Percentiles rank a stretch among this genome's conserved stretches.
Evolutionary conservation across 2,888 invertebrate species (phyloP).

Genomic region (Heteromurus nitidus): DNA sequence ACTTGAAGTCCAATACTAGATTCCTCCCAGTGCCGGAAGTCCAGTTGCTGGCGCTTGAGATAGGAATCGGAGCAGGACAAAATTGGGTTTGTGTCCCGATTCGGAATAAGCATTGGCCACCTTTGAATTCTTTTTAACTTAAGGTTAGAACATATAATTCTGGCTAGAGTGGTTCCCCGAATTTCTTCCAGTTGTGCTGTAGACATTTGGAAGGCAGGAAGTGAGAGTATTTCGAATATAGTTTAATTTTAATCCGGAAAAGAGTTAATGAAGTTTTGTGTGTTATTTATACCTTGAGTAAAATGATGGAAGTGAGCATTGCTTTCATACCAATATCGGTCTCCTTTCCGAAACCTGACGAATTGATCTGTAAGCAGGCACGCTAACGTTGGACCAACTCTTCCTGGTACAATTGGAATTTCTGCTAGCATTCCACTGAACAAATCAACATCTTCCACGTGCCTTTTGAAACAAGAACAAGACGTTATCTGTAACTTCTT

Average conservation of each 20-base stretch:
- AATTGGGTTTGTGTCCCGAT: slow-evolving; percentile 78
- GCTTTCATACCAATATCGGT: slow-evolving; percentile 93
- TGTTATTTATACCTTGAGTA: slow-evolving; percentile 77
- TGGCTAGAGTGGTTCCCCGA: slow-evolving; percentile 81
- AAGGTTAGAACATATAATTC: slow-evolving; percentile 86
- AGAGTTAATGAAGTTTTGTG: neutral
- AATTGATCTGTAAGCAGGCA: slow-evolving; percentile 93
- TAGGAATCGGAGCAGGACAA: slow-evolving; percentile 79
- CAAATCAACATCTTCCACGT: slow-evolving; percentile 89
- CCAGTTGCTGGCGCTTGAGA: too few relatives aligned
- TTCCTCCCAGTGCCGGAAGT: too few relatives aligned
- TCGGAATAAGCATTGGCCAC: slow-evolving; percentile 81
- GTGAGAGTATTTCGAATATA: neutral
- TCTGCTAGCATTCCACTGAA: slow-evolving; percentile 93
- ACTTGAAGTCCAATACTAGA: too few relatives aligned
- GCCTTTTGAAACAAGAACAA: too few relatives aligned
- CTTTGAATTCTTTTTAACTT: slow-evolving; percentile 81
- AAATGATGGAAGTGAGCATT: slow-evolving; percentile 81
- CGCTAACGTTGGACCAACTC: slow-evolving; percentile 89
- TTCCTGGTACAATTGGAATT: slow-evolving; percentile 81
- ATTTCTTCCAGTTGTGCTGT: slow-evolving; percentile 63
- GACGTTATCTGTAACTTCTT: too few relatives aligned
- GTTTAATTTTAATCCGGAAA: neutral
- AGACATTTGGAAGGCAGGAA: neutral
- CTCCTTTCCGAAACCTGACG: slow-evolving; percentile 85